Conservation (phyloP, 2,797 vertebrate species). For the Gymnodraco acuticeps region DNA sequence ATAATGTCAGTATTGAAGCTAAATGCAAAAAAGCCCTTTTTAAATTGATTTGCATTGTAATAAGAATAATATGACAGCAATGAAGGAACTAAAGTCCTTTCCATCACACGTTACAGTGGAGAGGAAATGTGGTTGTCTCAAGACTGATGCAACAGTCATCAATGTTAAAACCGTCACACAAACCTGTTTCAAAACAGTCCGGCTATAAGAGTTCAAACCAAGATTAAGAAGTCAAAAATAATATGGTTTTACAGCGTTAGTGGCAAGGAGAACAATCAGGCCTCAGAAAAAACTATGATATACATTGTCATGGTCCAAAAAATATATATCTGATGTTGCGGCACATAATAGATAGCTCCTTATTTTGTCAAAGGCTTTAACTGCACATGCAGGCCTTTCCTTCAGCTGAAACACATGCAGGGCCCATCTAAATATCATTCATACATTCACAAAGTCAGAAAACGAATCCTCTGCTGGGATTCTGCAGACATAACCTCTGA, state of each 20-base stretch:
- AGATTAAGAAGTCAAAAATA: neutral
- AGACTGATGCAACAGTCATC: neutral
- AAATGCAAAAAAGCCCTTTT: neutral
- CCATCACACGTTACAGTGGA: too few species aligned
- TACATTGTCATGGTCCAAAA: too few species aligned
- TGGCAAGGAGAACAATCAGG: too few species aligned
- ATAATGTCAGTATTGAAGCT: too few species aligned
- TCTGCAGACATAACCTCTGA: neutral
- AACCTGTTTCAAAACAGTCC: neutral
- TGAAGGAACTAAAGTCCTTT: too few species aligned
- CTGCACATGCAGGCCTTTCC: neutral
- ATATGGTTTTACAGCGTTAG: neutral
- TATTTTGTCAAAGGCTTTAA: neutral
- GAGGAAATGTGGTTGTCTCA: neutral
- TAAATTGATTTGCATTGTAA: neutral
- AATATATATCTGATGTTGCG: too few species aligned
- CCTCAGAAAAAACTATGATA: too few species aligned
- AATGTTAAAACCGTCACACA: neutral
- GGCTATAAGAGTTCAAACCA: too few species aligned
- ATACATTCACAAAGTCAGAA: neutral
- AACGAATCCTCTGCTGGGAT: neutral
- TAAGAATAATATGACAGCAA: neutral
- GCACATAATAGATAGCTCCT: neutral
- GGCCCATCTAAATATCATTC: neutral
- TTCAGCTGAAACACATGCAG: neutral